Evolutionary conservation across 1,140 invertebrate genomes (phyloP).

Genomic region (Drosophila elegans): DNA sequence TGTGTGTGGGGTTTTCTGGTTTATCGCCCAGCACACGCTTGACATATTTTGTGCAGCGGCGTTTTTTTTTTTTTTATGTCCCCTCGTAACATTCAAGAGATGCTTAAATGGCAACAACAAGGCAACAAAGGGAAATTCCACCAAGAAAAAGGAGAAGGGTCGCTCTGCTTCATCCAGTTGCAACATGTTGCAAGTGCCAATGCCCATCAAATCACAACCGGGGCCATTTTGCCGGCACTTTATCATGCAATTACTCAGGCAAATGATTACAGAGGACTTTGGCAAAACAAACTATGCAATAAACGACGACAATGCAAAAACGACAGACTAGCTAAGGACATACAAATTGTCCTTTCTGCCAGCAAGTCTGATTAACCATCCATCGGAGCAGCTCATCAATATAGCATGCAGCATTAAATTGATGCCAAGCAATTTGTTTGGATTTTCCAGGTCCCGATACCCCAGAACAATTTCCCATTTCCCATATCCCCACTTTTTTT

Average conservation of each 20-base stretch:
- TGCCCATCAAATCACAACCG: constrained; percentile 62
- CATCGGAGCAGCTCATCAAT: constrained; percentile 58
- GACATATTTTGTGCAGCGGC: constrained; percentile 25
- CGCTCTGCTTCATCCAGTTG: constrained; percentile 30
- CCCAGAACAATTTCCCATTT: neutral
- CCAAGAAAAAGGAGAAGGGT: neutral
- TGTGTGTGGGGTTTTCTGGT: neutral
- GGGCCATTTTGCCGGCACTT: constrained; percentile 49
- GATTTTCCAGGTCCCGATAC: constrained; percentile 32
- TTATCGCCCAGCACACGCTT: constrained; percentile 39
- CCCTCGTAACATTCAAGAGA: constrained; percentile 48
- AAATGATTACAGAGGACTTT: constrained; percentile 45
- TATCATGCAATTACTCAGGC: constrained; percentile 71
- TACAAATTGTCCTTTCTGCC: constrained; percentile 32
- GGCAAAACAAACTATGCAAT: constrained; percentile 27
- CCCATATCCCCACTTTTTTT: neutral
- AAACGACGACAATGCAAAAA: constrained; percentile 1
- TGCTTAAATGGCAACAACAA: constrained; percentile 50
- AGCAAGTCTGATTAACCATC: constrained; percentile 26
- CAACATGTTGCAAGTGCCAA: constrained; percentile 62
- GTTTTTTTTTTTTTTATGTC: constrained; percentile 18
- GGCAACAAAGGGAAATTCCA: constrained; percentile 15
- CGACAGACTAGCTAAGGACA: neutral
- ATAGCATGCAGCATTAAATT: constrained; percentile 60
- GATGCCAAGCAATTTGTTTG: constrained; percentile 68